Base-by-base conservation (phyloP, 2,113 vertebrate species). In the Elachura formosa region DNA sequence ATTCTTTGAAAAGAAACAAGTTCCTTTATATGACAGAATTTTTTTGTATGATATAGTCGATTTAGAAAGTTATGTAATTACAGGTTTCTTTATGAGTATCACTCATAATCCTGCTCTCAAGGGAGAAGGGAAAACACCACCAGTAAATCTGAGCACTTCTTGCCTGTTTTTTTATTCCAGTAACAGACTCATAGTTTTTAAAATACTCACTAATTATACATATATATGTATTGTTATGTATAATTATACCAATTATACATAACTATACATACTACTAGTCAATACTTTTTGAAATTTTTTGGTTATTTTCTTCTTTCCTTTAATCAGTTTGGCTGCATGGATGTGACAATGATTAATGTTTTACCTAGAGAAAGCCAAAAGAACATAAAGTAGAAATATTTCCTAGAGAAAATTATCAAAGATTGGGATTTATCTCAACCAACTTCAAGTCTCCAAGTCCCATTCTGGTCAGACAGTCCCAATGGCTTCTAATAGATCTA, bases 401-500 rank as follows among this genome's bases (percentile, higher is more conserved):
- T 2, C 18, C 14, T 36, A 49, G 5, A 52, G 14, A 87, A 81
- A 89, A 84, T 6, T 14, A 2, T 6, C 43, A 77, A 73, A 72
- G 2, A 48, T 71, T 29, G 22, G 1, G 3, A 26, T 84, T 66
- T 75, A 36, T 52, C 25, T 73, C 51, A 69, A 6, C 4, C 24
- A 36, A 3, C 5, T 79, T 86, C 33, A 75, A 19, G 15, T 55
- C 8, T 71, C 33, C 40, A 62, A 25, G 14, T 24, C 23, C 26
- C 5, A 5, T 38, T 14, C 20, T 41, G 17, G 34, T 45, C 19
- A 34, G 4, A 11, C 1, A 8, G 11, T 40, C 87, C 33, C 38
- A 46, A 7, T 8, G 15, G 25, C 12, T 17, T 83, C 45, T 33
- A 40, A 10, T 0, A 0, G 20, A 67, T 2, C 7, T 29, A 41